These are phyloP conservation scores for Umimayanthus chanpuru DNA, from an alignment of 92 coral and sea anemone species.

Conservation along the genomic window DNA sequence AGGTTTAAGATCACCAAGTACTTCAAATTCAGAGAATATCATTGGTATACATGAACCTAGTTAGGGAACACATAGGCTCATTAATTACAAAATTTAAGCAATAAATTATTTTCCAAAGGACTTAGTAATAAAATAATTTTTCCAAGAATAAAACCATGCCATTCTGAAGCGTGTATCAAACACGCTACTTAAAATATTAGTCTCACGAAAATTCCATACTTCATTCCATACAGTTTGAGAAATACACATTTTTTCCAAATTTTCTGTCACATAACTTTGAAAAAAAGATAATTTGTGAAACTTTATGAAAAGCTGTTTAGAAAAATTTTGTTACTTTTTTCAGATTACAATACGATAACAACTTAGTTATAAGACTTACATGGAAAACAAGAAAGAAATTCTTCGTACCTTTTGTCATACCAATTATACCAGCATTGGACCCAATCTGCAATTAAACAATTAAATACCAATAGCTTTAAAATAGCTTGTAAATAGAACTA, in stretches of 20 bases:
- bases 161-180: neutral
- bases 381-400: neutral
- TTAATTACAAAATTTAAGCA: neutral
- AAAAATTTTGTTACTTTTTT: neutral
- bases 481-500: neutral
- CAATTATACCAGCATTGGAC: slow-evolving; percentile 98
- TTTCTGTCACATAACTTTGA: neutral
- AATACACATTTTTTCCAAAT: too few relatives aligned
- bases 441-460: slow-evolving; percentile 76
- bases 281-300: too few relatives aligned
- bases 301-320: neutral
- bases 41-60: neutral
- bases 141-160: neutral
- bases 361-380: neutral
- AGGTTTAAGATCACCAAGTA: neutral
- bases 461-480: neutral
- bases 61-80: neutral
- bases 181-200: too few relatives aligned
- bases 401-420: slow-evolving; percentile 94
- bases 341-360: neutral
- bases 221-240: neutral
- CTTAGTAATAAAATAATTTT: too few relatives aligned
- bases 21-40: neutral
- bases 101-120: neutral
- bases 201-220: neutral